These are phyloP conservation scores for Aurelia aurita DNA, from an alignment of 30 jellyfish, hydroid and myxozoan species.

Conservation along the genomic window DNA sequence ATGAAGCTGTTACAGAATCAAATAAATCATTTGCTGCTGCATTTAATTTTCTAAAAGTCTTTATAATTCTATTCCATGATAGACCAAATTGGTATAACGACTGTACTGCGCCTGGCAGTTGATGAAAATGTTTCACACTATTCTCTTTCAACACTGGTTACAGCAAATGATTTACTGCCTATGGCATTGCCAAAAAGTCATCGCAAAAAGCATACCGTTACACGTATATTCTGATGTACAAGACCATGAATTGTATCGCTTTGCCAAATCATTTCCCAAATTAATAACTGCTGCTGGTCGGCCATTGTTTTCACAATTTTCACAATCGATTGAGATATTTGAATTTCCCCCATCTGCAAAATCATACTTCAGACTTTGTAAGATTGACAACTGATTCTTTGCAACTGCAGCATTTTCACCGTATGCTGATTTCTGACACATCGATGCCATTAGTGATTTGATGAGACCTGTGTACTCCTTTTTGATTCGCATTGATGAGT, in stretches of 20 bases:
- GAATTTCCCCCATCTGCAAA: slow-evolving; percentile 35
- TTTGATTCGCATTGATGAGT: slow-evolving; percentile 65
- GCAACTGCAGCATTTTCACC: slow-evolving; percentile 66
- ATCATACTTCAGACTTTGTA: slow-evolving; percentile 64
- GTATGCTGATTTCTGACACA: slow-evolving; percentile 71
- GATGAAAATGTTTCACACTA: too few species aligned
- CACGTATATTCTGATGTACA: slow-evolving; percentile 74
- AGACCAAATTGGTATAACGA: too few species aligned
- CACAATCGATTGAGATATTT: slow-evolving; percentile 32
- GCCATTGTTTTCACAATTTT: slow-evolving; percentile 22
- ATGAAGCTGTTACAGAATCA: too few species aligned
- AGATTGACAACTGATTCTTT: slow-evolving; percentile 31
- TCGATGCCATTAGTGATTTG: slow-evolving; percentile 38
- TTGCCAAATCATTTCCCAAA: slow-evolving; percentile 46
- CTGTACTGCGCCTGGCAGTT: too few species aligned
- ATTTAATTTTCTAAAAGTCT: too few species aligned
- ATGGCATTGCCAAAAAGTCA: too few species aligned
- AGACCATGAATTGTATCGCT: slow-evolving; percentile 55
- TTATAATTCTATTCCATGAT: too few species aligned
- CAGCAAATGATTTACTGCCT: too few species aligned
- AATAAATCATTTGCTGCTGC: too few species aligned
- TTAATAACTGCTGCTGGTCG: slow-evolving; percentile 14
- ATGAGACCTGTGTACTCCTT: slow-evolving; percentile 62
- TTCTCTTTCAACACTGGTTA: too few species aligned
- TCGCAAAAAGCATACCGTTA: slow-evolving; percentile 54